Base-by-base conservation (phyloP, 2,113 vertebrate genomes). In the Drymodes brunneopygia region DNA sequence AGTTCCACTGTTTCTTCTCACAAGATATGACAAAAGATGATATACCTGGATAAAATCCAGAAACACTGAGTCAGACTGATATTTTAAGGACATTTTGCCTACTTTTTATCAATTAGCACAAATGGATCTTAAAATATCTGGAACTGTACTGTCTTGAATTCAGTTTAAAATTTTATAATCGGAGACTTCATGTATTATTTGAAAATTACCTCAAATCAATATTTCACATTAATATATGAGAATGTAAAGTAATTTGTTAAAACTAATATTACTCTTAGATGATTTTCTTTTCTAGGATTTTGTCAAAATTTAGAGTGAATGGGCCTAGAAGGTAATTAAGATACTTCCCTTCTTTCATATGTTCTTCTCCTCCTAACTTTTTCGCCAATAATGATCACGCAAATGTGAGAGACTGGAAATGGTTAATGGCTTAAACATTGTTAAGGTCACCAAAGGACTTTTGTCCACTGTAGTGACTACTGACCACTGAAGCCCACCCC, bases 391-490 rank as follows among this genome's bases (percentile, higher is more conserved):
- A 10, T 56, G 22, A 15, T n/a, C 9, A 31, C 48, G 15, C 22
- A 53, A 28, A 28, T 53, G 15, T 16, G 33, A 53, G 38, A 38
- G 33, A 7, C 23, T 45, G 19, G 45, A 78, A 45, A n/a, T 38
- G 28, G 35, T 18, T 36, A 33, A 8, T 23, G 15, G 47, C 36
- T 61, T 45, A 60, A 67, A 45, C 23, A 60, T 44, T 15, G 36
- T 24, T 69, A 45, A 38, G 54, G 53, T 45, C 53, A 36, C 25
- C 0, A 0, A 51, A 51, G 33, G 25, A 38, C 33, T 60, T 86
- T 45, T 61, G 54, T 28, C 45, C 33, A 6, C 6, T 28, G 27
- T 28, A n/a, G 33, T 0, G 0, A 15, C 53, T 44, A 6, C 62
- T 69, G 19, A 36, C 23, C 38, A 38, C 15, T 33, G 27, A 38